Percentiles rank a stretch among this genome's conserved stretches.
Evolutionary conservation across 1,140 invertebrate genomes (phyloP).

Genomic region (Rhopalosiphum padi): DNA sequence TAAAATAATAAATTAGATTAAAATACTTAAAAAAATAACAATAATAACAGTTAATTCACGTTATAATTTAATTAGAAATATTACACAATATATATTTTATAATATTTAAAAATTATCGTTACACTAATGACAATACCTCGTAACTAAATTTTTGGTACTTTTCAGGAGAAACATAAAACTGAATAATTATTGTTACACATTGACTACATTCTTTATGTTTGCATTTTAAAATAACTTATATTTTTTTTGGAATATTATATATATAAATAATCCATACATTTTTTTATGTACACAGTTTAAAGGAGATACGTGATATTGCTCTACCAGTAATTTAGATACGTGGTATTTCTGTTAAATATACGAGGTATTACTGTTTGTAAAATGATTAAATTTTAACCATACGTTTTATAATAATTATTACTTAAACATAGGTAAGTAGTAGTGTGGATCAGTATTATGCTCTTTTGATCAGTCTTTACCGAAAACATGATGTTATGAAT

Average conservation of each 20-base stretch:
- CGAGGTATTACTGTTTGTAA: not conserved
- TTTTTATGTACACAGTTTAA: not conserved
- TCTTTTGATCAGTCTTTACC: not conserved
- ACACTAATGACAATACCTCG: slow-evolving; percentile 24
- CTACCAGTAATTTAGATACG: not conserved
- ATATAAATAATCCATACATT: too few relatives aligned
- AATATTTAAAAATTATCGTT: too few relatives aligned
- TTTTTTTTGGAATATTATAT: too few relatives aligned
- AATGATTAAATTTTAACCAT: not conserved
- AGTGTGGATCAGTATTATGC: not conserved
- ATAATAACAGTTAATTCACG: too few relatives aligned
- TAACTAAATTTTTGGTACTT: slow-evolving; percentile 16
- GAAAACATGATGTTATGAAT: not conserved
- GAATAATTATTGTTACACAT: slow-evolving; percentile 9
- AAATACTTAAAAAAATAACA: too few relatives aligned
- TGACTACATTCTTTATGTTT: too few relatives aligned
- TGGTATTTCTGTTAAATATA: not conserved
- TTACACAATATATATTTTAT: too few relatives aligned
- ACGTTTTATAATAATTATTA: not conserved
- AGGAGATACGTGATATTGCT: slow-evolving; percentile 9
- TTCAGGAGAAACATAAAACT: slow-evolving; percentile 32
- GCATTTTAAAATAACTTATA: too few relatives aligned
- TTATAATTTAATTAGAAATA: too few relatives aligned
- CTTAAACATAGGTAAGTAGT: not conserved
- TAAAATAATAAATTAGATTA: too few relatives aligned